A percentile compares a stretch with the other conserved stretches of the same genome.
phyloP scores from a whole-genome alignment of 2,888 invertebrate species.

The Tethea ocularis region DNA sequence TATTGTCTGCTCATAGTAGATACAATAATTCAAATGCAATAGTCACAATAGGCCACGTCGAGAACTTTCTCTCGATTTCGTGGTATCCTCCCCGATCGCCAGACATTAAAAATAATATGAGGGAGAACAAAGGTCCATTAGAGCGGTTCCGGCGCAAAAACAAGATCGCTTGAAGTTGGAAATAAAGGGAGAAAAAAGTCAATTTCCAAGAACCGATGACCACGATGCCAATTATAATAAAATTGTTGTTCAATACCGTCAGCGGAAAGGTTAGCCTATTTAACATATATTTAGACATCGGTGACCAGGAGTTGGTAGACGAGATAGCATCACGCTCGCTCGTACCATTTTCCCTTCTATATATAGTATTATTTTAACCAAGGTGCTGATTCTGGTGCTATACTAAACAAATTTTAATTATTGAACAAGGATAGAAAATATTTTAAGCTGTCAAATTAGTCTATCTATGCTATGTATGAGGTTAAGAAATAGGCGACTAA shows the following conservation, averaged over 20 bases:
- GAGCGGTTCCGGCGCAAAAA: conserved; percentile 69
- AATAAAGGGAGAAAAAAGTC: conserved; percentile 69
- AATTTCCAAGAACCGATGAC: conserved; percentile 79
- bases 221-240: conserved; percentile 80
- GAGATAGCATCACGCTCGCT: conserved; percentile 23
- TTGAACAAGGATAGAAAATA: too few species aligned
- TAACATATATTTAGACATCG: conserved; percentile 58
- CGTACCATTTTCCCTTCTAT: too few species aligned
- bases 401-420: too few species aligned
- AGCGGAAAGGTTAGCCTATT: conserved; percentile 69
- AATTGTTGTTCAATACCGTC: conserved; percentile 75
- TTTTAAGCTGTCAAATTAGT: too few species aligned
- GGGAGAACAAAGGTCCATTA: conserved; percentile 73
- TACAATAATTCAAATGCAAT: too few species aligned
- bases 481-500: too few species aligned
- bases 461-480: too few species aligned
- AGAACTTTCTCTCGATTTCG: conserved; percentile 67
- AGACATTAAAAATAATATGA: conserved; percentile 72
- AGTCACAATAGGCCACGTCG: too few species aligned
- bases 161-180: conserved; percentile 72
- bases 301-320: conserved; percentile 24
- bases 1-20: too few species aligned
- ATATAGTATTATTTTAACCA: too few species aligned
- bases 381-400: too few species aligned
- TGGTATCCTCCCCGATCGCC: conserved; percentile 51